Base-by-base conservation (phyloP, 1,140 invertebrate species). In the Drosophila lacertosa region DNA sequence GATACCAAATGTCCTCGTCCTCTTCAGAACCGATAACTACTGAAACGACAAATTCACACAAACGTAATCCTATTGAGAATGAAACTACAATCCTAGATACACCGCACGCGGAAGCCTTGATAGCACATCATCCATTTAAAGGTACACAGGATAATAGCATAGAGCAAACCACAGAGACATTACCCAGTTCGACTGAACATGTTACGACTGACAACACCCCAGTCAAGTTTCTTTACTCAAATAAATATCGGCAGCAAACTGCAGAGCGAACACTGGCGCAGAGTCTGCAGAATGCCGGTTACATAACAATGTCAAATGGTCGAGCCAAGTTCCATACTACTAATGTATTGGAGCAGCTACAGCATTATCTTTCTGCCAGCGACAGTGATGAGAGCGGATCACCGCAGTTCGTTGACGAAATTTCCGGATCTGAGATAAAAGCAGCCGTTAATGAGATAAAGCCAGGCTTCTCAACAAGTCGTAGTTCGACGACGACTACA, bases 401-500 rank as follows among this genome's bases (percentile, higher is more conserved):
- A 1, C 78, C 83, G n/a, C 89, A 78, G n/a, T 90, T 90, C 62
- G 89, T 90, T 13, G 74, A 90, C 45, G 89, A 90, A 22, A 78
- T 77, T 32, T 69, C 77, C 4, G 59, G 70, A 4, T 62, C 74
- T 2, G 89, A 90, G 24, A 59, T 79, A 16, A 79, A 73, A 15
- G 76, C 84, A 1, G 72, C 68, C 0, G 69, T 90, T 4, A 64
- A 84, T 50, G 86, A 91, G 47, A 79, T 89, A 4, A 89, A 77
- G 51, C 48, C 77, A 1, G 42, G 63, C 16, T 10, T 59, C 9
- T 18, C 66, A 26, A 54, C 40, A 9, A 66, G 58, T 5, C 47
- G 64, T 15, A 47, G 47, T 3, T 32, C 35, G 4, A 70, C 62
- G 1, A 59, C 74, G 13, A 70, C 70, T 0, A 72, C 74, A 16